Conservation (phyloP, 2,797 vertebrate genomes). For the Scyliorhinus canicula region DNA sequence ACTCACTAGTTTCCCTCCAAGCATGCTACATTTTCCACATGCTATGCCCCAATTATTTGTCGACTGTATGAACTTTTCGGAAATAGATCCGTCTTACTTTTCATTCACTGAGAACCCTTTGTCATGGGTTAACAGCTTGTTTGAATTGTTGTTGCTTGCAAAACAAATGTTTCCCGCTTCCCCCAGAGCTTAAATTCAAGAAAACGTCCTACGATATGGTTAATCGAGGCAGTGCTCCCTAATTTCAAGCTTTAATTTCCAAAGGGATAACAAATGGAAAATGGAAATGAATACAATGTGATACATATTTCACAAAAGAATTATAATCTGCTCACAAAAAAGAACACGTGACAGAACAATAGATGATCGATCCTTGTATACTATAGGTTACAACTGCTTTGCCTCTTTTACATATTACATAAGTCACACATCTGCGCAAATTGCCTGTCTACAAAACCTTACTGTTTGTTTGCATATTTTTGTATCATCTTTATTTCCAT, state of each 20-base stretch:
- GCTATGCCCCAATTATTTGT: background rate
- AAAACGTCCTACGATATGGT: background rate
- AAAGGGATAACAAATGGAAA: background rate
- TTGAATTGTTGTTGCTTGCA: background rate
- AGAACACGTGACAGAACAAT: background rate
- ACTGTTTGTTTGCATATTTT: background rate
- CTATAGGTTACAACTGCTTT: background rate
- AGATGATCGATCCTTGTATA: background rate
- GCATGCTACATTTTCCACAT: background rate
- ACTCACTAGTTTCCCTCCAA: background rate
- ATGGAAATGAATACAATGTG: background rate
- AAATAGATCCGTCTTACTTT: background rate
- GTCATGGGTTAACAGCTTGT: background rate
- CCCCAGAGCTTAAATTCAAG: background rate
- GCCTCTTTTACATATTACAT: background rate
- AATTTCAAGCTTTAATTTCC: background rate
- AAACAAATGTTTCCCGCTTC: background rate
- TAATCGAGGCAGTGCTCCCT: background rate
- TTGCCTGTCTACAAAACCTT: background rate
- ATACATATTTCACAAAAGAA: background rate
- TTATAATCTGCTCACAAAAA: background rate
- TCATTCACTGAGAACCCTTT: background rate
- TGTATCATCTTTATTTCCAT: background rate
- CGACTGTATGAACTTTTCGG: background rate
- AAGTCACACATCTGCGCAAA: background rate